Evolutionary conservation across 1,140 invertebrate species (phyloP).

Genomic region (Drosophila sucinea): DNA sequence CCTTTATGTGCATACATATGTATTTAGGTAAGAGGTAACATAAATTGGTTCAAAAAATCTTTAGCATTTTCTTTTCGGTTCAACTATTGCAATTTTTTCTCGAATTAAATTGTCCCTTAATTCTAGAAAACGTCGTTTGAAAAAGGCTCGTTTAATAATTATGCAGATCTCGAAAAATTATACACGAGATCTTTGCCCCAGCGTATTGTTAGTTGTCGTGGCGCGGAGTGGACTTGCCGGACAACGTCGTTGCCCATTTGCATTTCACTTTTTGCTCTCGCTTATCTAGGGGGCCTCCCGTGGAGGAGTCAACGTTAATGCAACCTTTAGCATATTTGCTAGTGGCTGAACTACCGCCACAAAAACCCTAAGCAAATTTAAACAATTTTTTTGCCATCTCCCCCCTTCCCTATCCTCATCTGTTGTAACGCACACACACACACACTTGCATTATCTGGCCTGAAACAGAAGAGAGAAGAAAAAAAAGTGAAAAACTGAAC

Average conservation of each 20-base stretch:
- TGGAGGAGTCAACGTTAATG: slow-evolving; percentile 31
- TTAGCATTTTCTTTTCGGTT: too few relatives aligned
- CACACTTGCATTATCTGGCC: slow-evolving; percentile 49
- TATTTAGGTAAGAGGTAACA: too few relatives aligned
- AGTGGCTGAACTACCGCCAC: slow-evolving; percentile 34
- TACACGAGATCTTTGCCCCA: neutral
- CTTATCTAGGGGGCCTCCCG: slow-evolving; percentile 1
- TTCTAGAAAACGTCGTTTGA: neutral
- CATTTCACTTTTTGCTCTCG: slow-evolving; percentile 14
- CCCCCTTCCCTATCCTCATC: slow-evolving; percentile 5
- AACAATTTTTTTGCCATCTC: slow-evolving; percentile 38
- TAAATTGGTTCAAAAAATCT: too few relatives aligned
- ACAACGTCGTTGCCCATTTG: slow-evolving; percentile 3
- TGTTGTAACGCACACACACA: slow-evolving; percentile 41
- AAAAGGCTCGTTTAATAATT: neutral
- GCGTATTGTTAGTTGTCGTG: neutral
- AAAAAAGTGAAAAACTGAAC: slow-evolving; percentile 42
- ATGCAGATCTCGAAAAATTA: slow-evolving; percentile 1
- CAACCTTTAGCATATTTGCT: slow-evolving; percentile 58
- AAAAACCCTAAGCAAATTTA: slow-evolving; percentile 56
- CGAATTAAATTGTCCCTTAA: neutral
- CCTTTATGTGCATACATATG: too few relatives aligned
- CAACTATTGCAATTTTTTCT: too few relatives aligned
- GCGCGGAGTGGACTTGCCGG: neutral
- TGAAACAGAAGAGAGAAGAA: slow-evolving; percentile 25